Conservation (phyloP, 30 jellyfish, hydroid and myxozoan species). For the Mastigias papua region DNA sequence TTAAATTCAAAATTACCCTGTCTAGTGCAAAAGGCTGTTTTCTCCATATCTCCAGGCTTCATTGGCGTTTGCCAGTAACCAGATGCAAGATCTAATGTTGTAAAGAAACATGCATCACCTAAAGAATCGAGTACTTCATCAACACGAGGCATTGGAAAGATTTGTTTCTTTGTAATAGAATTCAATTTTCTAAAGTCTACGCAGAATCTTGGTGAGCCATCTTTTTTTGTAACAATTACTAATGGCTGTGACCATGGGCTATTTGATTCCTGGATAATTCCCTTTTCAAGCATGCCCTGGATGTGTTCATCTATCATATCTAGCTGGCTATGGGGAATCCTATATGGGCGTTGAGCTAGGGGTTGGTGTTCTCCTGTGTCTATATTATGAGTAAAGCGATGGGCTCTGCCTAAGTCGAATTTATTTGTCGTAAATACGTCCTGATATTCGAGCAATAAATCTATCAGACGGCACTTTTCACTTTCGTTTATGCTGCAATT, state of each 20-base stretch:
- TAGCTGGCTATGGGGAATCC: conserved; percentile 41
- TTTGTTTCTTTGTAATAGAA: conserved; percentile 24
- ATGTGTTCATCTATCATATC: conserved; percentile 45
- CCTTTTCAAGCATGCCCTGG: conserved; percentile 32
- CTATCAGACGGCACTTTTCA: not conserved
- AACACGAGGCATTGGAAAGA: conserved; percentile 73
- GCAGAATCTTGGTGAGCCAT: conserved; percentile 40
- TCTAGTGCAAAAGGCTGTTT: conserved; percentile 54
- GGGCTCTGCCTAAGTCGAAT: conserved; percentile 8
- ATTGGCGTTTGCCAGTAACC: conserved; percentile 71
- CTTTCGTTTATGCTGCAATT: not conserved
- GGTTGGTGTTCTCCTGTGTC: conserved; percentile 53
- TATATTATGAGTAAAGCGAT: conserved; percentile 25
- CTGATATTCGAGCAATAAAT: conserved; percentile 1
- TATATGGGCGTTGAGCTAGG: conserved; percentile 35
- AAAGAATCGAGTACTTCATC: conserved; percentile 55
- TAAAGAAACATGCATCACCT: conserved; percentile 55
- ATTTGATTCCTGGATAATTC: conserved; percentile 1
- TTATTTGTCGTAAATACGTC: conserved; percentile 17
- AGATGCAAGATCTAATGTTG: conserved; percentile 63
- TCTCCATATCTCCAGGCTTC: conserved; percentile 32
- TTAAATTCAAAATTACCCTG: conserved; percentile 47
- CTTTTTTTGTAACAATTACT: conserved; percentile 36
- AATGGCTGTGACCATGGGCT: conserved; percentile 57
- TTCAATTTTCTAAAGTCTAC: conserved; percentile 30